Conservation (phyloP, 2,113 vertebrate genomes). For the Cyanoderma ruficeps region DNA sequence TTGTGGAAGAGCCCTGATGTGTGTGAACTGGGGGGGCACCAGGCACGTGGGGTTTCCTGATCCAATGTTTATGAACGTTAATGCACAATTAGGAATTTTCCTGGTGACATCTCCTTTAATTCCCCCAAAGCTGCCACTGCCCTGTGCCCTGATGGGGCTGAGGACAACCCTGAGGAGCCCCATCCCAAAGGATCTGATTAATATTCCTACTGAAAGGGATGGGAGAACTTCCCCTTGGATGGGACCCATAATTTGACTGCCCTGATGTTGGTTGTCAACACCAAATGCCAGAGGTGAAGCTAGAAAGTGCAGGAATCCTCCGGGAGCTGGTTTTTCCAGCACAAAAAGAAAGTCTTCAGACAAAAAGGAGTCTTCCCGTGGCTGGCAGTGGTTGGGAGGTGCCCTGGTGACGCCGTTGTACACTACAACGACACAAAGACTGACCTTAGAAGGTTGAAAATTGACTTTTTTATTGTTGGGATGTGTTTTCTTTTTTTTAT, state of each 20-base stretch:
- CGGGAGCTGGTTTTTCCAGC: neutral
- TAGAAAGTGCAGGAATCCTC: neutral
- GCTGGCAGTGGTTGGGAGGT: neutral
- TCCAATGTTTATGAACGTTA: slow-evolving; percentile 1
- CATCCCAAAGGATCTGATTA: neutral
- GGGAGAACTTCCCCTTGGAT: neutral
- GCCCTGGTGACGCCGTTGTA: too few relatives aligned
- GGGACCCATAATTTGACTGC: neutral
- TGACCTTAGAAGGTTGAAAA: too few relatives aligned
- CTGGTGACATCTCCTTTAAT: slow-evolving; percentile 10
- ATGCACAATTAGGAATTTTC: slow-evolving; percentile 22
- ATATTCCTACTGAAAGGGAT: neutral
- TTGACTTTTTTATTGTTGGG: too few relatives aligned
- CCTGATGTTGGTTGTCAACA: neutral
- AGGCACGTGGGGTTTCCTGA: neutral
- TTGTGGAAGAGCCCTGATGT: neutral
- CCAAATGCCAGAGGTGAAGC: neutral
- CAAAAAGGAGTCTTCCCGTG: rapidly evolving
- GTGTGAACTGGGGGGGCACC: neutral
- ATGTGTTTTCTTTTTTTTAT: too few relatives aligned
- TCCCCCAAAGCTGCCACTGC: neutral
- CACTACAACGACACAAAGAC: too few relatives aligned
- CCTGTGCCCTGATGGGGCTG: neutral
- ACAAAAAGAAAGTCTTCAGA: neutral
- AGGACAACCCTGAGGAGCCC: neutral